These are phyloP conservation scores for Cylindroiulus punctatus DNA, from an alignment of 2,888 invertebrate genomes.

Conservation along the genomic window DNA sequence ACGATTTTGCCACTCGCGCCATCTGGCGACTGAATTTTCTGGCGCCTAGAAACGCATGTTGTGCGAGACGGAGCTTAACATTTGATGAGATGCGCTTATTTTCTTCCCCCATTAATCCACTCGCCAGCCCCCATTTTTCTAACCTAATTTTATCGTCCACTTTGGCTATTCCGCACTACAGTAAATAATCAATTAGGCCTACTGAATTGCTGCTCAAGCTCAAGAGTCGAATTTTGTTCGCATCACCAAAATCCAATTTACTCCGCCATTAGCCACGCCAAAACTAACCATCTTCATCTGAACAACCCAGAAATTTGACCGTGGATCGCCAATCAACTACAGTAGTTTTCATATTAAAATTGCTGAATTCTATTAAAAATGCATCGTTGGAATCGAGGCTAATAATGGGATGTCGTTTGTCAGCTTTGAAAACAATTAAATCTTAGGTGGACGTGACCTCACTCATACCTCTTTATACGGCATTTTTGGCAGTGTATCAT, in stretches of 20 bases:
- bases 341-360: neutral
- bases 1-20: no score
- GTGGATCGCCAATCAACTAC: no score
- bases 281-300: neutral
- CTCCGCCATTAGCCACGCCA: neutral
- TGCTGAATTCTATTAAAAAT: neutral
- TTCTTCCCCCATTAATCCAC: conserved; percentile 26
- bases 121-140: conserved; percentile 31
- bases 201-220: neutral
- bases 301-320: neutral
- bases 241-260: conserved; percentile 33
- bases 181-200: conserved; percentile 38
- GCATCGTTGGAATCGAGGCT: no score
- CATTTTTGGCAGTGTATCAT: no score
- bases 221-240: conserved; percentile 19
- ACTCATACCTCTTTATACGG: no score
- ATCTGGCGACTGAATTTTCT: no score
- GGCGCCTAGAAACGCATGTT: neutral
- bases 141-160: conserved; percentile 42
- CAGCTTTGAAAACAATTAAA: no score
- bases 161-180: conserved; percentile 29
- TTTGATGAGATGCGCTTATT: conserved; percentile 33
- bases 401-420: no score
- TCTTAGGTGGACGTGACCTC: no score
- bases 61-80: neutral